phyloP scores from a whole-genome alignment of 2,888 invertebrate genomes.

The Eupithecia centaureata region DNA sequence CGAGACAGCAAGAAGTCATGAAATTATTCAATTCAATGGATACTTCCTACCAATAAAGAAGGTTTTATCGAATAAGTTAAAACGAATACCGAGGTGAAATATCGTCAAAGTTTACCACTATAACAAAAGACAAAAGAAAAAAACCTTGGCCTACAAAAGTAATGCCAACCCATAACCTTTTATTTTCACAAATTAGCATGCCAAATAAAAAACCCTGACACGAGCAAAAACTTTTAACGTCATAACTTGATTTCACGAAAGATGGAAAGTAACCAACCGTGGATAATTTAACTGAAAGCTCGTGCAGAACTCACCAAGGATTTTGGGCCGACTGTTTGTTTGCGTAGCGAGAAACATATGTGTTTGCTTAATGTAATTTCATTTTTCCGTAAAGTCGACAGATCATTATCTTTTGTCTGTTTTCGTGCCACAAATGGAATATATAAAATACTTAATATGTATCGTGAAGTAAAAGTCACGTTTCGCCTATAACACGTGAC shows the following conservation, averaged over 20 bases:
- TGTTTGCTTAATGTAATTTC: neutral
- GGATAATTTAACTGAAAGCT: constrained; percentile 15
- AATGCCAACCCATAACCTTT: constrained; percentile 44
- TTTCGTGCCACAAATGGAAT: constrained; percentile 18
- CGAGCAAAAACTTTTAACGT: constrained; percentile 34
- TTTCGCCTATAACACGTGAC: constrained; percentile 69
- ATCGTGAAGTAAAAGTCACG: constrained; percentile 69
- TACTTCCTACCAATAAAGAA: neutral
- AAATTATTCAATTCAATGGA: neutral
- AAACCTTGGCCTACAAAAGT: constrained; percentile 44
- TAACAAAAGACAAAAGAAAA: constrained; percentile 30
- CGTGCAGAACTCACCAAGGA: constrained; percentile 9
- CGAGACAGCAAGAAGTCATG: neutral
- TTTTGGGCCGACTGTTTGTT: constrained; percentile 15
- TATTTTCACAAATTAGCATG: constrained; percentile 43
- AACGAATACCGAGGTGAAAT: constrained; percentile 12
- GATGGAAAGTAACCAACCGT: constrained; percentile 13
- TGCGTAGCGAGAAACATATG: constrained; percentile 2
- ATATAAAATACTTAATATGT: constrained; percentile 41
- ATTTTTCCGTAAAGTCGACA: constrained; percentile 1
- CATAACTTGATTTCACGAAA: constrained; percentile 32
- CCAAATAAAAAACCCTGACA: constrained; percentile 33
- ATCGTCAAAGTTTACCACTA: constrained; percentile 22
- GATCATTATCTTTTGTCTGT: neutral
- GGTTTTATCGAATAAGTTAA: neutral